Base-by-base conservation (phyloP, 2,113 vertebrate genomes). In the Ctenomys sociabilis region DNA sequence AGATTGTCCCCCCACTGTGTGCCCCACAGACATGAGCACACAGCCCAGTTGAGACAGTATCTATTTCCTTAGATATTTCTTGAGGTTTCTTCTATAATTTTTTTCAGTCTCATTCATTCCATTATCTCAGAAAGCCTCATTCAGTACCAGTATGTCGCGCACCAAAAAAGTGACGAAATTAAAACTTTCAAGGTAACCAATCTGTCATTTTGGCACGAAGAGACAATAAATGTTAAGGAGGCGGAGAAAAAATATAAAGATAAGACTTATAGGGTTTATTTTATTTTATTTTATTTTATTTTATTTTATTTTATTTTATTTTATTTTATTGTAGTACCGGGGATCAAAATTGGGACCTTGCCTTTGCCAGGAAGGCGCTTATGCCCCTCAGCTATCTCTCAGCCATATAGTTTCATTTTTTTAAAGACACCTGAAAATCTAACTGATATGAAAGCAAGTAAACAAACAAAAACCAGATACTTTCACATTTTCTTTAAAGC, bases 21-120 rank as follows among this genome's bases (percentile, higher is more conserved):
- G 37, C 43, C 78, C 93, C 82, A 45, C 6, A 64, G 77, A 64
- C 70, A 85, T 40, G 45, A 85, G 43, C n/a, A 52, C 83, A 81
- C 21, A 35, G 59, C 88, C 85, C 66, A n/a, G 40, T 37, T 43
- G 63, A 91, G 43, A 95, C 45, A 57, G n/a, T 21, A 83, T 30
- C 82, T 30, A 87, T 90, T 75, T 83, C 68, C 26, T 77, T 91
- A 83, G 70, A 96, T 89, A 7, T 83, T 96, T 49, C 81, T 70
- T 52, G 14, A 57, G 22, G 88, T 85, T 54, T 45, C 45, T 82
- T 43, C 30, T 52, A n/a, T 21, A 14, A 30, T 81, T 93, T 82
- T 83, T 88, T 92, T 85, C n/a, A 66, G 26, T 75, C 91, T 88
- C 28, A 61, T 87, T 87, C 88, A 88, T 80, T 35, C 16, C 52